phyloP scores from a whole-genome alignment of 2,888 invertebrate species.

The Hyles lineata region DNA sequence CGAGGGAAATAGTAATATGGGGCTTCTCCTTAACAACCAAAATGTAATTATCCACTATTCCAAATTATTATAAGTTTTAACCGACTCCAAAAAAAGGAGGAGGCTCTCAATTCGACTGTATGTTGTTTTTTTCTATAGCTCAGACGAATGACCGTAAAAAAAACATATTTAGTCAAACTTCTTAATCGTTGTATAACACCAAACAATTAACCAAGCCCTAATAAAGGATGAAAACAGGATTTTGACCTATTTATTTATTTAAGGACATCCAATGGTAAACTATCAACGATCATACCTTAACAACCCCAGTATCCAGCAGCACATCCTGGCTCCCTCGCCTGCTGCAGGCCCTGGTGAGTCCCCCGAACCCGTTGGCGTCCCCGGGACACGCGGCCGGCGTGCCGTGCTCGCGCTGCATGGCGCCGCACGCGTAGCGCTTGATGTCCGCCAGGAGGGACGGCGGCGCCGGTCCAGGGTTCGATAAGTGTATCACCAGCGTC shows the following conservation, averaged over 20 bases:
- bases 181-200: no score
- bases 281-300: not conserved
- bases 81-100: no score
- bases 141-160: not conserved
- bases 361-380: slow-evolving; percentile 30
- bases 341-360: slow-evolving; percentile 10
- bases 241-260: not conserved
- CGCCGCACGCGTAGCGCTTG: slow-evolving; percentile 84
- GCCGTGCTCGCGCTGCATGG: slow-evolving; percentile 85
- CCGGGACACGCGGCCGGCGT: slow-evolving; percentile 58
- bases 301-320: not conserved
- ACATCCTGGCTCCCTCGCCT: slow-evolving; percentile 5
- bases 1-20: no score
- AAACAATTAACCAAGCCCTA: no score
- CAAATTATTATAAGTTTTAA: no score
- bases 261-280: no score
- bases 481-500: slow-evolving; percentile 89
- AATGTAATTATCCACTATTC: no score
- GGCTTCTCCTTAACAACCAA: no score
- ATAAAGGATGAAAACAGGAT: not conserved
- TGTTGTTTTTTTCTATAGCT: not conserved
- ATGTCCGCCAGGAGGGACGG: slow-evolving; percentile 90
- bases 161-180: not conserved
- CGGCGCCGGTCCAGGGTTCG: slow-evolving; percentile 86
- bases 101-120: no score